Evolutionary conservation across 2,113 vertebrate species (phyloP), one percentile per base, ranked within the genome.

Genomic region (Dissostichus mawsoni): DNA sequence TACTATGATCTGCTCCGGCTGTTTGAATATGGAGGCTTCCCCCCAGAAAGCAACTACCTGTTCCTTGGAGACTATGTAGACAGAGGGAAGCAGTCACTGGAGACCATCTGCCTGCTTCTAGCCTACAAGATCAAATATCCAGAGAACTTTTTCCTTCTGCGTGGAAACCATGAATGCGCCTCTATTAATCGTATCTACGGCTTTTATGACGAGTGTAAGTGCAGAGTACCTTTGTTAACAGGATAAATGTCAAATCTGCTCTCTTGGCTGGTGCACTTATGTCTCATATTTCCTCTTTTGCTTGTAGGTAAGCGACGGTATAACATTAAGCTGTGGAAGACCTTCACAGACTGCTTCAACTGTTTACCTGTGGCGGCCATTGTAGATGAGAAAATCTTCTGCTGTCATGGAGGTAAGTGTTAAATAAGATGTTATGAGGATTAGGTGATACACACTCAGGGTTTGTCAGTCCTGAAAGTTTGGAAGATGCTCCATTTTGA

Each of bases 1-100:
- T 99, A 99, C 94, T 99, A 99, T 11, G 98, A 99, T 61, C 93
- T 99, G 9, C 94, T 99, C 62, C 89, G 98, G 61, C 95, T 99
- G 3, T 99, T 99, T 1, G 98, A 99, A 88, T 99, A 99, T 0
- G 98, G 98, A 0, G 98, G 97, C 45, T 99, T 99, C 77, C 98
- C 98, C 12, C 98, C 97, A 0, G 98, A 99, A 92, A 98, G 97
- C 90, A 99, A 99, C 91, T 99, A 99, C 94, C 92, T 96, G 90
- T 96, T 96, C 69, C 88, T 96, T 84, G 95, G 95, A 0, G 95
- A 96, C 85, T 96, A 96, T 83, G 95, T 96, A 11, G 95, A 96
- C 90, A 58, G 95, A 87, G 95, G 95, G 75, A 96, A 96, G 81
- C 95, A 96, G 90, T 95, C 94, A 1, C 87, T 96, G 89, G 94